Percentiles rank a stretch among this genome's conserved stretches.
These are phyloP conservation scores for Luperina testacea DNA, from an alignment of 2,888 invertebrate species.

Conservation along the genomic window DNA sequence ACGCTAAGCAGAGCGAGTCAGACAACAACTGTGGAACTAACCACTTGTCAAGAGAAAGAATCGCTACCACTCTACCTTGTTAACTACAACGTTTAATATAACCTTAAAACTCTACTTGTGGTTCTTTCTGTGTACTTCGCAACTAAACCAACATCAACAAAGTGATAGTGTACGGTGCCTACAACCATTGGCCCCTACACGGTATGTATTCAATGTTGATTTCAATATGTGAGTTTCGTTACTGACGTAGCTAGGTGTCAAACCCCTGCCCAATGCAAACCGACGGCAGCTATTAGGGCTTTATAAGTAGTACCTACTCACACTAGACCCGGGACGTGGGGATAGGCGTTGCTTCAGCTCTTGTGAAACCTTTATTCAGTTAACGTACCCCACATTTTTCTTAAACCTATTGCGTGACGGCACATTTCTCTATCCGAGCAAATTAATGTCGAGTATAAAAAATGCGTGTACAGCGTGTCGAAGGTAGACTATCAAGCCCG, in stretches of 20 bases:
- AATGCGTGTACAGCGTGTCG: slow-evolving; percentile 45
- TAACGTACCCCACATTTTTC: slow-evolving; percentile 7
- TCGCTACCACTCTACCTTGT: too few relatives aligned
- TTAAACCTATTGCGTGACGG: slow-evolving; percentile 10
- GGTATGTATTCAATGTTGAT: background rate
- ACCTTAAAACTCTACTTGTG: too few relatives aligned
- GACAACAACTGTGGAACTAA: too few relatives aligned
- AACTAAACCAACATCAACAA: too few relatives aligned
- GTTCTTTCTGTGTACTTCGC: too few relatives aligned
- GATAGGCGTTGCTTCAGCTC: background rate
- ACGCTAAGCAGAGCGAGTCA: too few relatives aligned
- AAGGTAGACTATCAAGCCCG: slow-evolving; percentile 62
- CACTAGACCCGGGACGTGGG: background rate
- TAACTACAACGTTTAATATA: too few relatives aligned
- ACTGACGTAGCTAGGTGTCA: too few relatives aligned
- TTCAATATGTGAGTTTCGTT: too few relatives aligned
- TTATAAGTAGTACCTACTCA: background rate
- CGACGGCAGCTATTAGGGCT: background rate
- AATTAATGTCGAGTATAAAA: slow-evolving; percentile 46
- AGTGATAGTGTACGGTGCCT: too few relatives aligned
- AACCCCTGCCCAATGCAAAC: background rate
- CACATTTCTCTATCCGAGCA: slow-evolving; percentile 36
- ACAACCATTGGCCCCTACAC: too few relatives aligned
- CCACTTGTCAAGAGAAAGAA: too few relatives aligned
- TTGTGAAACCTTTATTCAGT: slow-evolving; percentile 9